Evolutionary conservation across 1,140 invertebrate genomes (phyloP), one percentile per base, ranked within the genome.

Genomic region (Bombus vancouverensis): DNA sequence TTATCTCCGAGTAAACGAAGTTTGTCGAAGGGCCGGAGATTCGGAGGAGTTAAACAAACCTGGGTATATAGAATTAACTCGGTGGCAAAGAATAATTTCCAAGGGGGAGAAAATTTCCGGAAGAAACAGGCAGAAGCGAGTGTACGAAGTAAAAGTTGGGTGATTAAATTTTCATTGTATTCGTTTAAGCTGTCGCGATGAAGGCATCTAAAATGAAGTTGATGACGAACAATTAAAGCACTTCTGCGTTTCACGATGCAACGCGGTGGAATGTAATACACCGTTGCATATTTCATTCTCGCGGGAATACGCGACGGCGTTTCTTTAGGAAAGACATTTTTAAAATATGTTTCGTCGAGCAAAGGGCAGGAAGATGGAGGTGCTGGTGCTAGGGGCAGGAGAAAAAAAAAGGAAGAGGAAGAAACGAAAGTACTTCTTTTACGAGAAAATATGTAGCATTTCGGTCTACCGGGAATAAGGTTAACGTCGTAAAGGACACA

Each of bases 401-500:
- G 70, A 22, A 86, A 85, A 83, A 83, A 32, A 71, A 81, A 78
- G 73, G 74, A 84, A 39, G 25, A 53, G 65, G 77, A 79, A 28
- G 70, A 62, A 68, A 76, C 57, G 73, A 47, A 70, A 71, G 65
- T 59, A 83, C 62, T 71, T 76, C 62, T 86, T 74, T 86, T 39
- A 71, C 72, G 65, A 86, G 85, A 62, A 86, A 76, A 86, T 76
- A 83, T 81, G 71, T 70, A 66, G 75, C 87, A 72, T 84, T 89
- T 89, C 84, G 81, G 87, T 89, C 88, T 83, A 74, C 75, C 3
- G 78, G 77, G 84, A 88, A 89, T 89, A 89, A 89, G 88, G 88
- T 89, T 89, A 85, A 89, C 88, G 88, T 84, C 87, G 84, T 86
- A 89, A 89, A 88, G 87, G 87, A 81, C 88, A 89, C 85, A 86